These are phyloP conservation scores for Cheilosia scutellata DNA, from an alignment of 2,888 invertebrate genomes.

Conservation along the genomic window DNA sequence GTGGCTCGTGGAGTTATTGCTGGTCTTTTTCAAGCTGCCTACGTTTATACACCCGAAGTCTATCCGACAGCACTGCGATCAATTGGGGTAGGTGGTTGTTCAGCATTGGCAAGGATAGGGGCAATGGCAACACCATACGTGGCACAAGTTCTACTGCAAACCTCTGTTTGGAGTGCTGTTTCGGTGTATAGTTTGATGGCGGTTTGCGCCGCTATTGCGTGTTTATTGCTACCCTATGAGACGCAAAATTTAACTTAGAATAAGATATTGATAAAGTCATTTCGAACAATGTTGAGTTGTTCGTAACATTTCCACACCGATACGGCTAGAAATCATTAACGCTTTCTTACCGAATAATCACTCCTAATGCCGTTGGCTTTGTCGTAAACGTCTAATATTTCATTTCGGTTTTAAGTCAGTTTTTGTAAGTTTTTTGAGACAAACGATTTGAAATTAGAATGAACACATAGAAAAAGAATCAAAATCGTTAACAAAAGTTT, in stretches of 20 bases:
- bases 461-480: too few relatives aligned
- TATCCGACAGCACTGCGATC: constrained; percentile 95
- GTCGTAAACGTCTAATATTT: too few relatives aligned
- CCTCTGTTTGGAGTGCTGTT: constrained; percentile 86
- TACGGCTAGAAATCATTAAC: too few relatives aligned
- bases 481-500: too few relatives aligned
- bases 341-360: too few relatives aligned
- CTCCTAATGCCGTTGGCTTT: too few relatives aligned
- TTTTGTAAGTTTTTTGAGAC: too few relatives aligned
- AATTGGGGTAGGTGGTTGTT: constrained; percentile 96
- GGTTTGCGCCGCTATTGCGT: constrained; percentile 86
- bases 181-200: constrained; percentile 87
- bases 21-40: constrained; percentile 97
- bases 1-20: constrained; percentile 96
- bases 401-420: too few relatives aligned
- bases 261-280: not conserved
- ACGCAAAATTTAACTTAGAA: constrained; percentile 78
- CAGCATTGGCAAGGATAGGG: constrained; percentile 95
- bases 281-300: not conserved
- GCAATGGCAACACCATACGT: constrained; percentile 97
- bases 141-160: constrained; percentile 91
- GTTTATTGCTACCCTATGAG: constrained; percentile 88
- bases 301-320: too few relatives aligned
- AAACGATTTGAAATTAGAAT: too few relatives aligned
- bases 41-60: constrained; percentile 98